Evolutionary conservation across 2,888 invertebrate genomes (phyloP), one percentile per base, ranked within the genome.

Genomic region (Platypus cylindrus): DNA sequence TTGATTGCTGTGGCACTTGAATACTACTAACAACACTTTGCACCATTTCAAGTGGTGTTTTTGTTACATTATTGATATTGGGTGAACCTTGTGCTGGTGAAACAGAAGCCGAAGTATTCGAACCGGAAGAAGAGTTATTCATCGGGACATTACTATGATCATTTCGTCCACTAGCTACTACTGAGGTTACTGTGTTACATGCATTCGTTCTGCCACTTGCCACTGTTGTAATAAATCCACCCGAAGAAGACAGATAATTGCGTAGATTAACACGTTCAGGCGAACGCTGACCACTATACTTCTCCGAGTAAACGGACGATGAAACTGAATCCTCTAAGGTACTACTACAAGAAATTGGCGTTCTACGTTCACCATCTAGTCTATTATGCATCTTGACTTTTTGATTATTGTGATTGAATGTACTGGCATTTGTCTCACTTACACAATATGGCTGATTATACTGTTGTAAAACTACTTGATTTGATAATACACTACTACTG

Each of bases 181-280:
- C 83, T 0, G 78, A 82, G 0, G 85, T 86, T 13, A 85, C 79
- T 0, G 85, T 84, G 53, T 84, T 84, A 45, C 83, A 72, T 20
- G 80, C 79, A 2, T 75, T 76, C 1, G 82, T 82, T 53, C 80
- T 75, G 5, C 81, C 76, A 52, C 79, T 78, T 0, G 80, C 80
- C 70, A 73, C 72, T 2, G 72, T 71, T 1, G 71, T 72, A 9
- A 71, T 70, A 9, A 69, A 51, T 36, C 30, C 13, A 16, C 33
- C 30, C 34, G 32, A 33, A 34, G 41, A 28, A 33, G 47, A 45
- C 3, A 14, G 3, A 27, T 27, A 16, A 20, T 9, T 20, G 14
- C 38, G 40, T 34, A 43, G 34, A 15, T 35, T 41, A 25, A 41
- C 35, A 13, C 27, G 23, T 48, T 79, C 80, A 5, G 71, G 66